Base-by-base conservation (phyloP, 2,797 vertebrate species). In the Karalla daura region DNA sequence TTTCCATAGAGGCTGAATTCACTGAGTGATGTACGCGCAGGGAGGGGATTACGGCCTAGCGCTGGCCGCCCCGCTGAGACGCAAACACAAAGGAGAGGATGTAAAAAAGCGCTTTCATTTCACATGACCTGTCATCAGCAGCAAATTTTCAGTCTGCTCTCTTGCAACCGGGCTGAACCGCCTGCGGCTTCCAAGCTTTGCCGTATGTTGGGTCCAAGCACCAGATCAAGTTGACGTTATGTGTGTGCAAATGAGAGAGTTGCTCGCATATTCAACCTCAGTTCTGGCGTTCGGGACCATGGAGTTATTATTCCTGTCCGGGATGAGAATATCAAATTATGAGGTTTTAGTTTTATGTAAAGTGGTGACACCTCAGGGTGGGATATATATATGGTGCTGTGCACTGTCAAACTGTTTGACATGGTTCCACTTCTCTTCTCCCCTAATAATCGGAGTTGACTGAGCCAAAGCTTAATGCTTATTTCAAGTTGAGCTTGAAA, bases 61-160 rank as follows among this genome's bases (percentile, higher is more conserved):
- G 65, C 74, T 50, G 81, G 70, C 78, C 49, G 76, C 88, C n/a
- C 79, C 39, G 77, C 86, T 69, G 87, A 85, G 86, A 91, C 40
- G 59, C 74, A 86, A 89, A 89, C 89, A 85, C 83, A 91, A 91
- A 89, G 70, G 77, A 47, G 64, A 76, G 81, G 64, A 89, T 83
- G 67, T 89, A 83, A 84, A 89, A n/a, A 89, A 81, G 78, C 53
- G 64, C 83, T 90, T 89, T 86, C 54, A 79, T 88, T 91, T 85
- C 78, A 88, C 88, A 85, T 81, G 84, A 88, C 86, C 90, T 91
- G 89, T 92, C 90, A 92, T 92, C 90, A 89, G 88, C 85, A 83
- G 87, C 85, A 92, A 77, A 90, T 88, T 91, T 93, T 93, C 81
- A 86, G 84, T 81, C 60, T 2, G 81, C 73, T 78, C 46, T 56